Conservation (phyloP, 2,113 vertebrate genomes). For the Chelonoidis abingdonii region DNA sequence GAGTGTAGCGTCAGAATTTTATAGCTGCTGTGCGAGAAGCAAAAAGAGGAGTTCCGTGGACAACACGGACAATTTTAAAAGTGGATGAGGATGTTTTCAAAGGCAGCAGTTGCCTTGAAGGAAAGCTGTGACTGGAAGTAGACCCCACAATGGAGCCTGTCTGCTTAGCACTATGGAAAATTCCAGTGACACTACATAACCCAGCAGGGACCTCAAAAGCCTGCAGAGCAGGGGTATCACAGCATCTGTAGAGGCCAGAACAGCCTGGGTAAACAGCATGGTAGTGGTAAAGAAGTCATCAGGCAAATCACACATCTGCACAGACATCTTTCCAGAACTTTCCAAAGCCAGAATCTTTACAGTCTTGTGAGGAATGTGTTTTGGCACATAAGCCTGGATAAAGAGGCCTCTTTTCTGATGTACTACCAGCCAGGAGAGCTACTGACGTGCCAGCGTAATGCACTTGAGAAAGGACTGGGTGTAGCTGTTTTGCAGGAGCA, state of each 20-base stretch:
- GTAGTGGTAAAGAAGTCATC: neutral
- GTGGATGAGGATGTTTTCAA: neutral
- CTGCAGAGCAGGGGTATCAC: neutral
- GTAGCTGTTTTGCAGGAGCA: neutral
- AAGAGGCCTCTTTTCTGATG: neutral
- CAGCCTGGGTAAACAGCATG: too few species aligned
- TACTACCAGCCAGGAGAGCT: neutral
- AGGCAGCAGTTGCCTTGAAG: neutral
- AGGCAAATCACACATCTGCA: neutral
- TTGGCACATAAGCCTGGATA: neutral
- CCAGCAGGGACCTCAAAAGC: neutral
- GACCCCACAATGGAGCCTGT: neutral
- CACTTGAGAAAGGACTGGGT: neutral
- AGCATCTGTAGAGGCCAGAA: neutral
- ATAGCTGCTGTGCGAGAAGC: neutral
- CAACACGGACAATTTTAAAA: neutral
- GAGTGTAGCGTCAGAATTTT: too few species aligned
- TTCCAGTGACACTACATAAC: neutral
- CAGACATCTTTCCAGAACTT: neutral
- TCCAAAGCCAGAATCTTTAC: neutral
- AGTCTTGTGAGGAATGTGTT: neutral
- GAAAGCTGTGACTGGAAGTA: neutral
- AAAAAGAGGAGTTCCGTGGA: neutral
- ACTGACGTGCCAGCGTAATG: neutral
- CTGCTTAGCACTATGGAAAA: neutral